Base-by-base conservation (phyloP, 2,888 invertebrate genomes). In the Torymus tubicola region DNA sequence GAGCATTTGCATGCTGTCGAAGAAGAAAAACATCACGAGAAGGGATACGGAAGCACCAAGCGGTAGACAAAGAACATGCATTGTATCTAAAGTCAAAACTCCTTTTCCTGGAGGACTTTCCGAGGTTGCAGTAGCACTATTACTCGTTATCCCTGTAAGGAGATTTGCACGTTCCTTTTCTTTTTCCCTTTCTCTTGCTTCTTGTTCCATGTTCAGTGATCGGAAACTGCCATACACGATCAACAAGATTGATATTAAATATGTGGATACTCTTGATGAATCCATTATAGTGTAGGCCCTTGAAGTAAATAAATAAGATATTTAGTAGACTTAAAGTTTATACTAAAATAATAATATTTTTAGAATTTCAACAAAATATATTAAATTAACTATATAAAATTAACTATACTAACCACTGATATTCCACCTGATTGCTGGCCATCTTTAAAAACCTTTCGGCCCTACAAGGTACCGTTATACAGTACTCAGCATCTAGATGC, bases 151-250 rank as follows among this genome's bases (percentile, higher is more conserved):
- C 74, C 94, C 94, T 55, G 93, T 92, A 78, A 94, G 91, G 71
- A 93, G 92, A 83, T 95, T 95, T 90, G 93, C 95, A 90, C 94
- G 93, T 89, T 94, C 96, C 91, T 94, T 94, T 88, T 95, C 95
- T 84, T 95, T 95, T 85, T 94, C 93, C 85, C 95, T 93, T 91
- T 96, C 96, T 83, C 96, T 94, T 67, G 97, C 97, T 91, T 98
- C 98, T 86, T 98, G 96, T 91, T 98, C 98, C 95, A 98, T 96
- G 92, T 98, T 98, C 84, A 98, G 92, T 83, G 98, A 98, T 86
- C 98, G 96, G 92, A 98, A 99, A 91, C 98, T 98, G 87, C 98
- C 99, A 91, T 99, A 99, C 57, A 99, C 98, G 88, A 99, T 99
- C 85, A 99, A 94, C 87, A 98, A 94, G 94, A 99, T 98, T 86